Evolutionary conservation across 1,140 invertebrate species (phyloP), one percentile per base, ranked within the genome.

Genomic region (Teleogryllus occipitalis): DNA sequence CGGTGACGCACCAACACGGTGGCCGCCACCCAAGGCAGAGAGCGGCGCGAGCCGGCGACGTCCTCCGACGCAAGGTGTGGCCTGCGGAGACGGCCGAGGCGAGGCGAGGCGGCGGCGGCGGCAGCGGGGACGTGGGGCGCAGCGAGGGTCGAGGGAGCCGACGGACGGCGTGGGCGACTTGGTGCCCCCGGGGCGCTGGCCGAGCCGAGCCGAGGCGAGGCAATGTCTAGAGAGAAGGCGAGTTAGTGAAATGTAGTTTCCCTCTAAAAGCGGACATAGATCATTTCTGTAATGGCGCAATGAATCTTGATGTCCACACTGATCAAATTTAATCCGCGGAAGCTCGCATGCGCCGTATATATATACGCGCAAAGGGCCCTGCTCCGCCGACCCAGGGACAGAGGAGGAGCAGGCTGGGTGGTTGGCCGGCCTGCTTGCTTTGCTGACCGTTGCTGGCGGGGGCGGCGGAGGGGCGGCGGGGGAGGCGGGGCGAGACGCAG

Each of bases 261-360:
- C 83, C 82, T 84, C 85, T 85, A 85, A 86, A 86, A 86, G 85
- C 82, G 83, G 81, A 83, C 83, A 81, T 85, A 85, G 82, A 85
- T 85, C 85, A 85, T 85, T 82, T 82, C 81, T 81, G 82, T 85
- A 86, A 86, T 86, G 85, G 85, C 83, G 84, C 85, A 85, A 86
- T 86, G 85, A 85, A 86, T 86, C 85, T 86, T 82, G 84, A 85
- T 85, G 85, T 85, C 85, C 85, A 83, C 84, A 83, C 83, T 84
- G 85, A 86, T 86, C 85, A 86, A 86, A 86, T 86, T 86, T 85
- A 86, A 86, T 85, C 84, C 84, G 83, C 82, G 82, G 83, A 80
- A 84, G 84, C 83, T 84, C 81, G 81, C 79, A 82, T 81, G 83
- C 83, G 80, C 54, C 54, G 54, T 65, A 65, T 65, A 65, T 65